Evolutionary conservation across 1,140 invertebrate species (phyloP).

Genomic region (Melipona quadrifasciata): DNA sequence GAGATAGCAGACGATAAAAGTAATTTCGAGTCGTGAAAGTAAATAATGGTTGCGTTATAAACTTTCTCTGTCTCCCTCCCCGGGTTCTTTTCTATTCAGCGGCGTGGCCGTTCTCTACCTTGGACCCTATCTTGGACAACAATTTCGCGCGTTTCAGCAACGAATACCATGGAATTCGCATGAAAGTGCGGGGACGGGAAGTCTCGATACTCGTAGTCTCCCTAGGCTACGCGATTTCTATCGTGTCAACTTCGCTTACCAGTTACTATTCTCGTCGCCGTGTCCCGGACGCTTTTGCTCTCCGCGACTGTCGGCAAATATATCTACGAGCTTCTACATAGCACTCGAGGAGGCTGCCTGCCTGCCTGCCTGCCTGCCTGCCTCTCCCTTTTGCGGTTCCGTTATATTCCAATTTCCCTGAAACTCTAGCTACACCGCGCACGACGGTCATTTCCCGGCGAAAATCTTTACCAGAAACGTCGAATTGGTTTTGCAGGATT

Average conservation of each 20-base stretch:
- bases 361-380: not conserved
- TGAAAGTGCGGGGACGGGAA: slow-evolving; percentile 35
- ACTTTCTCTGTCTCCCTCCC: slow-evolving; percentile 2
- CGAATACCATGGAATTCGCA: not conserved
- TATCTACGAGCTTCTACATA: slow-evolving; percentile 68
- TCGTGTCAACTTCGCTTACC: slow-evolving; percentile 67
- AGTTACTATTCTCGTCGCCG: slow-evolving; percentile 77
- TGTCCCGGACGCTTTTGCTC: slow-evolving; percentile 72
- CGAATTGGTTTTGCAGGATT: too few species aligned
- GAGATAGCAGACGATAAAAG: not conserved
- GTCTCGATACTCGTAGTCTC: slow-evolving; percentile 23
- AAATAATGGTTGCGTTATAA: slow-evolving; percentile 1
- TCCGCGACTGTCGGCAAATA: slow-evolving; percentile 72
- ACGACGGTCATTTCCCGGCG: too few species aligned
- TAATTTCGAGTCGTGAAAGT: slow-evolving; percentile 17
- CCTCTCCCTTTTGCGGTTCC: slow-evolving; percentile 35
- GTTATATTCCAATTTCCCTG: not conserved
- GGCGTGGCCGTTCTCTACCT: not conserved
- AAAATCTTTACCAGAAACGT: too few species aligned
- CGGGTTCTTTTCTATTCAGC: not conserved
- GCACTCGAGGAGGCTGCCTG: slow-evolving; percentile 36
- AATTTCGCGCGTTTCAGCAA: not conserved
- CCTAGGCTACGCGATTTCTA: slow-evolving; percentile 55
- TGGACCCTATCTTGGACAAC: not conserved
- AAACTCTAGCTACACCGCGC: not conserved